Evolutionary conservation across 2,888 invertebrate species (phyloP).

Genomic region (Merodon equestris): DNA sequence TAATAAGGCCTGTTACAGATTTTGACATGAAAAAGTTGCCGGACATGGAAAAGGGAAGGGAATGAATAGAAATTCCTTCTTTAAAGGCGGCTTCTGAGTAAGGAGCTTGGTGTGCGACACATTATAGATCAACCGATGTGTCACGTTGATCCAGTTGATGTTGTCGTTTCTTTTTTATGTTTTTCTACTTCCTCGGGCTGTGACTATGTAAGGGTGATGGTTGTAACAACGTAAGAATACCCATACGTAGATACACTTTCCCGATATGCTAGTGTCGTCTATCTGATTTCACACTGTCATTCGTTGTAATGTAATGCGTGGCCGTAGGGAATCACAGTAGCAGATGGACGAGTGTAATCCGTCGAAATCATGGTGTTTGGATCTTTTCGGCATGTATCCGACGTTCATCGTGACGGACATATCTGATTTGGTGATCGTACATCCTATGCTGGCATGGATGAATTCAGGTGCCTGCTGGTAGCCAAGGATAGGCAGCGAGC

Average conservation of each 20-base stretch:
- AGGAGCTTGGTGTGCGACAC: conserved; percentile 50
- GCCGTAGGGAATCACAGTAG: conserved; percentile 43
- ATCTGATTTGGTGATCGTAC: conserved; percentile 10
- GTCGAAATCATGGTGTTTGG: conserved; percentile 35
- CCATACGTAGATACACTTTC: too few relatives aligned
- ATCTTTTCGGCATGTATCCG: conserved; percentile 62
- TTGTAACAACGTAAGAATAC: too few relatives aligned
- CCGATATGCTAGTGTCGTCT: conserved; percentile 37
- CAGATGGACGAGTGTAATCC: conserved; percentile 29
- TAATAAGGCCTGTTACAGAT: conserved; percentile 55
- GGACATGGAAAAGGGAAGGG: background rate
- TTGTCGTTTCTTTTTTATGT: too few relatives aligned
- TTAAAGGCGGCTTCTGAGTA: conserved; percentile 50
- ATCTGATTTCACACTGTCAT: conserved; percentile 23
- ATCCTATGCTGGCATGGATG: too few relatives aligned
- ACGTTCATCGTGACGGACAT: conserved; percentile 47
- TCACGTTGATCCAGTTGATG: conserved; percentile 57
- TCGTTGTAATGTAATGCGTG: conserved; percentile 14
- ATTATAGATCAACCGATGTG: conserved; percentile 62
- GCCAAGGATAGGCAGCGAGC: too few relatives aligned
- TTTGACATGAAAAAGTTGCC: conserved; percentile 45
- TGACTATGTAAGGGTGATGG: conserved; percentile 23
- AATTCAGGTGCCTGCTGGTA: too few relatives aligned
- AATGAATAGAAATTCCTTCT: conserved; percentile 15
- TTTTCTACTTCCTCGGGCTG: conserved; percentile 23